Evolutionary conservation across 2,888 invertebrate genomes (phyloP).

Genomic region (Tetramorium bicarinatum): DNA sequence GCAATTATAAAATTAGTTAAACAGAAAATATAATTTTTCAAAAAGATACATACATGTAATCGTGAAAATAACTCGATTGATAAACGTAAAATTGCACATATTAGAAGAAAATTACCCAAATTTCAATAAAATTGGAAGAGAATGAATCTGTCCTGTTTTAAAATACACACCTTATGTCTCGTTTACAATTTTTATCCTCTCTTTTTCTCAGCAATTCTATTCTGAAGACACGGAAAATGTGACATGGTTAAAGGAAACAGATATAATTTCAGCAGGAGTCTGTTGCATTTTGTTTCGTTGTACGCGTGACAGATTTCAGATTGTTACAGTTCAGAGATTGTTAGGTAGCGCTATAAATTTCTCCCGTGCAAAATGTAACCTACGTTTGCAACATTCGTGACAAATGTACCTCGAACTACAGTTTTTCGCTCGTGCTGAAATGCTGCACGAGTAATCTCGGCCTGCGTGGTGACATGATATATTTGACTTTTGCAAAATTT

Average conservation of each 20-base stretch:
- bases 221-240: neutral
- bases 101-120: neutral
- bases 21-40: neutral
- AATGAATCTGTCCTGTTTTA: neutral
- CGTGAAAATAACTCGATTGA: neutral
- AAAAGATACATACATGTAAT: neutral
- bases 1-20: neutral
- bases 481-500: neutral
- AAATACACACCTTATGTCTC: neutral
- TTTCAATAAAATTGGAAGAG: neutral
- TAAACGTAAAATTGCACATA: neutral
- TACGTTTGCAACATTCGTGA: conserved; percentile 24
- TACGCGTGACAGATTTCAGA: conserved; percentile 1
- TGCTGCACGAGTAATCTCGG: conserved; percentile 9
- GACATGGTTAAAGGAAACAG: neutral
- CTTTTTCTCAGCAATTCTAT: neutral
- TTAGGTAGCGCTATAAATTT: conserved; percentile 13
- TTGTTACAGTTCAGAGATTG: neutral
- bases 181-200: neutral
- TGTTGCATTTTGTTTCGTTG: conserved; percentile 6
- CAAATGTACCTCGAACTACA: conserved; percentile 58
- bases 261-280: neutral
- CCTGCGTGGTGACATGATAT: conserved; percentile 34
- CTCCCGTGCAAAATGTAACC: conserved; percentile 20
- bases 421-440: neutral